Base-by-base conservation (phyloP, 2,888 invertebrate species). In the Tyria jacobaeae region DNA sequence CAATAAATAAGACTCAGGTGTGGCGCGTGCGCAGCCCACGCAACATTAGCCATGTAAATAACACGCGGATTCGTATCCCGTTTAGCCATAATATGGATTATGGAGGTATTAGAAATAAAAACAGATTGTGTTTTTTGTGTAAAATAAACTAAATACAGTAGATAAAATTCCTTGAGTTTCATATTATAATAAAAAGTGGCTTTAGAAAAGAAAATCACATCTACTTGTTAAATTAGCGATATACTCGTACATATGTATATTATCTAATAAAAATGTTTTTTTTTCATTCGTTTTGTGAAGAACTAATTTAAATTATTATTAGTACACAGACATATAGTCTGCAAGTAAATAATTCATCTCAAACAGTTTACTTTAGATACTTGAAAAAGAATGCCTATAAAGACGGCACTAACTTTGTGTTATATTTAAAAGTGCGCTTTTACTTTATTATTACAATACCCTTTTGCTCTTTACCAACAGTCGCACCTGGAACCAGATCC, bases 11-110 rank as follows among this genome's bases (percentile, higher is more conserved):
- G 71, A 68, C 75, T 81, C 78, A 81, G 88, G 85, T 78, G 82
- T 75, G 87, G 86, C 89, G 83, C 86, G 88, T 84, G 88, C 87
- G 83, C 83, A 72, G 73, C 89, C 89, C 84, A 88, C 88, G 82
- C 82, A 66, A 68, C 78, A 87, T 87, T 85, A 83, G 70, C 78
- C 83, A 84, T 84, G 82, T 83, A 83, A 86, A 88, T 82, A 78
- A 71, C 68, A 81, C 73, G 70, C 69, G 78, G 70, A 79, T 76
- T 76, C 76, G 41, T 17, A 37, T 57, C 58, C 61, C 58, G 47
- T 60, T 54, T 55, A 47, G 39, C 44, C 64, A 58, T 62, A 60
- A 59, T 57, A 24, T 56, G 25, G 55, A 60, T 57, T 57, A 24
- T 56, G 25, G 55, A 10, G 50, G 15, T 47, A 59, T 65, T 62